A percentile compares a stretch with the other conserved stretches of the same genome.
Conservation (phyloP, 2,888 invertebrate genomes). For the Cyaniris semiargus region DNA sequence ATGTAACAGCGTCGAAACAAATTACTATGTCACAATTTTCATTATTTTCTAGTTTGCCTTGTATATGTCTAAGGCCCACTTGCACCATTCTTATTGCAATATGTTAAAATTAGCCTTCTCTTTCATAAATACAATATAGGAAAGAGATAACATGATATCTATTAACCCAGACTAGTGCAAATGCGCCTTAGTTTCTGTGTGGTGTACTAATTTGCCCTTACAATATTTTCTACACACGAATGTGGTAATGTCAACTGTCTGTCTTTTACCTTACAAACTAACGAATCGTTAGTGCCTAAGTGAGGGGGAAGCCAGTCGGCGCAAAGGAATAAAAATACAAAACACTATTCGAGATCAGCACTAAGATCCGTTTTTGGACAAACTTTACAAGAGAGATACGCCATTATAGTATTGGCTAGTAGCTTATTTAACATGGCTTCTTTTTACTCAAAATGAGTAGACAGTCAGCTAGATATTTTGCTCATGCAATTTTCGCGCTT, state of each 20-base stretch:
- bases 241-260: background rate
- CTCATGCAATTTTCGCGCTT: background rate
- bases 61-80: background rate
- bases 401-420: conserved; percentile 2
- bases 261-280: conserved; percentile 17
- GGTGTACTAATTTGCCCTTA: conserved; percentile 8
- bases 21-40: conserved; percentile 6
- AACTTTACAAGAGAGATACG: background rate
- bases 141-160: background rate
- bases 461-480: background rate
- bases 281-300: conserved; percentile 18
- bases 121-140: background rate
- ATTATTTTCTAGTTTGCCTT: conserved; percentile 5
- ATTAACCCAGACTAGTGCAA: background rate
- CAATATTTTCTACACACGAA: background rate
- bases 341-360: conserved; percentile 9
- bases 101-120: background rate
- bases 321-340: conserved; percentile 15
- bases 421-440: background rate
- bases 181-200: background rate
- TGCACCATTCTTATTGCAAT: background rate
- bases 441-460: background rate
- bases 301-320: conserved; percentile 24
- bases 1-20: background rate
- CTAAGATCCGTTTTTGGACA: conserved; percentile 11